phyloP scores from a whole-genome alignment of 2,113 vertebrate genomes.

The Ctenodactylus gundi region DNA sequence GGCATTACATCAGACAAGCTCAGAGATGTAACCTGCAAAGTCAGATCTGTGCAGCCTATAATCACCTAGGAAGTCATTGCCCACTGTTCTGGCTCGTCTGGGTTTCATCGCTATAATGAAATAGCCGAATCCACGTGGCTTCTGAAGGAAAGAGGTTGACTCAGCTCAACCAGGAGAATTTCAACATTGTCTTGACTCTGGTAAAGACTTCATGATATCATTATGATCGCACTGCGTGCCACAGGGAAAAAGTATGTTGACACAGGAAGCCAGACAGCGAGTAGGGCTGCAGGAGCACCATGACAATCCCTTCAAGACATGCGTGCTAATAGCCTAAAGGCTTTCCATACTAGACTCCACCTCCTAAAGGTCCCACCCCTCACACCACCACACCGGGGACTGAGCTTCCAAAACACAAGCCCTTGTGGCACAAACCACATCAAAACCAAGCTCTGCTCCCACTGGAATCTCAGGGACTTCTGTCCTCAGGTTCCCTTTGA shows the following conservation, averaged over 20 bases:
- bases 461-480: neutral
- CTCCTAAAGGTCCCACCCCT: neutral
- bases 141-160: neutral
- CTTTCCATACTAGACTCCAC: no score
- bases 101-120: neutral
- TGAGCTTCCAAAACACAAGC: neutral
- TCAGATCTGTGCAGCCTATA: neutral
- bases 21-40: neutral
- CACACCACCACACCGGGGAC: no score
- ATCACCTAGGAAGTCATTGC: neutral
- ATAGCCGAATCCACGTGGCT: neutral
- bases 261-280: no score
- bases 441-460: neutral
- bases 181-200: no score
- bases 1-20: neutral
- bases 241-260: no score
- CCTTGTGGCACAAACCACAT: neutral
- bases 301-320: no score
- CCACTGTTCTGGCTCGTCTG: no score
- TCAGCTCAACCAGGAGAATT: no score
- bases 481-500: accelerated
- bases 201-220: no score
- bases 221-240: no score
- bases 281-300: no score
- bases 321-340: no score